These are phyloP conservation scores for Oscheius myriophilus DNA, from an alignment of 2,888 invertebrate species.

Conservation along the genomic window DNA sequence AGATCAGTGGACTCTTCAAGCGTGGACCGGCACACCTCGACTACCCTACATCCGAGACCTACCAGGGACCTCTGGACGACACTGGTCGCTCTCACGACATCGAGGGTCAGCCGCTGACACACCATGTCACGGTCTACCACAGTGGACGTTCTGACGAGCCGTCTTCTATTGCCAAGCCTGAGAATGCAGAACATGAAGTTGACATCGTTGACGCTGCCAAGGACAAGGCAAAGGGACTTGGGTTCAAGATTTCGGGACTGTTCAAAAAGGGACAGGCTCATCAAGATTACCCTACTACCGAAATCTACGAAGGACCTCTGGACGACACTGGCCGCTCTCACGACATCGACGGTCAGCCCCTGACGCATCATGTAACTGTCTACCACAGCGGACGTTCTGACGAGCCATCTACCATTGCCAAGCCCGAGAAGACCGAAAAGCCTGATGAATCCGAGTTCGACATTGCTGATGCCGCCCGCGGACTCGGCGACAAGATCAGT, in stretches of 20 bases:
- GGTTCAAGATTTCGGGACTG: too few species aligned
- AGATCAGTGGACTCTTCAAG: too few species aligned
- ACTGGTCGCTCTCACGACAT: conserved; percentile 7
- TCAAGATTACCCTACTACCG: conserved; percentile 7
- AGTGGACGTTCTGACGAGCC: too few species aligned
- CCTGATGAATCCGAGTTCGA: neutral
- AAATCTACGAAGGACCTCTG: conserved; percentile 15
- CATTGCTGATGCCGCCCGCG: conserved; percentile 7
- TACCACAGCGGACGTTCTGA: conserved; percentile 44
- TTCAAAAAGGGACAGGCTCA: neutral
- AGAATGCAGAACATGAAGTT: too few species aligned
- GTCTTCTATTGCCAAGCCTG: too few species aligned
- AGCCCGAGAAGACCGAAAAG: conserved; percentile 11
- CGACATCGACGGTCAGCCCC: conserved; percentile 12
- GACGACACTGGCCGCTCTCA: conserved; percentile 6
- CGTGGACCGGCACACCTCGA: neutral
- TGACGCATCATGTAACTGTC: conserved; percentile 37
- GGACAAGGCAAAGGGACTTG: too few species aligned
- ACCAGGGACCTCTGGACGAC: conserved; percentile 11
- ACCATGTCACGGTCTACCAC: neutral
- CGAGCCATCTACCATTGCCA: conserved; percentile 20
- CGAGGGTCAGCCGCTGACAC: conserved; percentile 11
- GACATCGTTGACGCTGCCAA: too few species aligned
- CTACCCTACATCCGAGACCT: conserved; percentile 18
- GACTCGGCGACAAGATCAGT: conserved; percentile 36